phyloP scores from a whole-genome alignment of 2,113 vertebrate genomes.

The Tenebrosternarchus preto region DNA sequence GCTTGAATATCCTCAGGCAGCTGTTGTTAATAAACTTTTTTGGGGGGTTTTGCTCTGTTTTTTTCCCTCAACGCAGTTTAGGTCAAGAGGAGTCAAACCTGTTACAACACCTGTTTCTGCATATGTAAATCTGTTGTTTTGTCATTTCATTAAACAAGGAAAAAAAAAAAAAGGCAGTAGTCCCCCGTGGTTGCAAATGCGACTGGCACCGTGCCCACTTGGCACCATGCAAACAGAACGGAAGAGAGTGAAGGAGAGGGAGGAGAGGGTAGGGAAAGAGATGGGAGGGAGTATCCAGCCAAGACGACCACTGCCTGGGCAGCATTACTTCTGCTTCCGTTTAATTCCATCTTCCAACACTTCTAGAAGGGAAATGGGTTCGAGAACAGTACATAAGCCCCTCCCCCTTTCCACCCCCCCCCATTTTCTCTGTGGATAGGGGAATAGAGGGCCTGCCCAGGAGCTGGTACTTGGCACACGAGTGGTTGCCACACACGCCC shows the following conservation, averaged over 20 bases:
- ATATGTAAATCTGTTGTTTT: conserved; percentile 94
- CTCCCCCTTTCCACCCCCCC: background rate
- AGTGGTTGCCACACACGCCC: conserved; percentile 78
- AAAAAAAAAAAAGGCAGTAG: conserved; percentile 63
- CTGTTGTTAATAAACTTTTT: conserved; percentile 85
- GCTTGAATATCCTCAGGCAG: conserved; percentile 82
- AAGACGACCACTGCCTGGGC: conserved; percentile 73
- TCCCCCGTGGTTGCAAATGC: conserved; percentile 83
- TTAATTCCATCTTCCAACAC: conserved; percentile 73
- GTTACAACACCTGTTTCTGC: conserved; percentile 92
- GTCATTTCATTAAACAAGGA: conserved; percentile 89
- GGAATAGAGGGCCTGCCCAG: conserved; percentile 75
- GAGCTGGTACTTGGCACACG: conserved; percentile 77
- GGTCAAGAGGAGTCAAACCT: conserved; percentile 93
- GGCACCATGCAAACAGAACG: conserved; percentile 69
- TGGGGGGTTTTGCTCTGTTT: conserved; percentile 54
- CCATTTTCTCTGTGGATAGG: conserved; percentile 44
- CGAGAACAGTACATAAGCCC: background rate
- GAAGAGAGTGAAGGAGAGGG: conserved; percentile 35
- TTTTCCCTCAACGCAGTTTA: conserved; percentile 67
- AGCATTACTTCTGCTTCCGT: conserved; percentile 71
- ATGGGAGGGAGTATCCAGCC: conserved; percentile 53
- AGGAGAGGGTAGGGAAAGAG: conserved; percentile 42
- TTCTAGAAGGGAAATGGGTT: conserved; percentile 57
- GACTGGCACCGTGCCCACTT: conserved; percentile 76